phyloP scores from a whole-genome alignment of 2,113 vertebrate genomes.

The Entelurus aequoreus region DNA sequence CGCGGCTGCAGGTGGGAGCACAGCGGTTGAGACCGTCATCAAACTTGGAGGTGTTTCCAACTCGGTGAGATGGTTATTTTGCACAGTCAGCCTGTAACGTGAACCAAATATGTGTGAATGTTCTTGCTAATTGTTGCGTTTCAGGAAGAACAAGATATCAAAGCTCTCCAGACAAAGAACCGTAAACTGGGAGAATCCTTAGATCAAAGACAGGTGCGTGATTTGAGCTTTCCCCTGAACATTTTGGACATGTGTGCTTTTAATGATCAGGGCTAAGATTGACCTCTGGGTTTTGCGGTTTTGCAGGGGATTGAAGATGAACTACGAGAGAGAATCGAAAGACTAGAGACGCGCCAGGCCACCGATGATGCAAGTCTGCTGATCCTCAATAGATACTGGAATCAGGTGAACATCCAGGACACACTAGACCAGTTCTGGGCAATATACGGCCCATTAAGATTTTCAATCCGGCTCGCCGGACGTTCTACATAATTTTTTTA shows the following conservation, averaged over 20 bases:
- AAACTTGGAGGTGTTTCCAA: conserved; percentile 93
- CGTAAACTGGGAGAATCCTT: conserved; percentile 89
- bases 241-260: neutral
- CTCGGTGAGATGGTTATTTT: conserved; percentile 66
- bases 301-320: conserved; percentile 92
- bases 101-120: neutral
- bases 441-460: too few species aligned
- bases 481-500: too few species aligned
- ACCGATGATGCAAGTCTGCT: conserved; percentile 92
- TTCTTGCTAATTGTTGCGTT: conserved; percentile 3
- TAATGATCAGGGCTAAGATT: neutral
- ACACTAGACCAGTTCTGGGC: neutral
- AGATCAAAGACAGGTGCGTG: conserved; percentile 81
- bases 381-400: conserved; percentile 96
- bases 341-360: conserved; percentile 90
- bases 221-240: neutral
- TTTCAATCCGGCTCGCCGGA: too few species aligned
- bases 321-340: conserved; percentile 88
- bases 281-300: neutral
- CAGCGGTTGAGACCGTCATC: conserved; percentile 93
- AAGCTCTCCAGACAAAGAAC: conserved; percentile 91
- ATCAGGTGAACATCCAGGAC: conserved; percentile 75
- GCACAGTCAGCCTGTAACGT: neutral
- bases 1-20: conserved; percentile 69
- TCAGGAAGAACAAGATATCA: conserved; percentile 95